These are phyloP conservation scores for Phytoseiulus persimilis DNA, from an alignment of 2,888 invertebrate genomes.

Conservation along the genomic window DNA sequence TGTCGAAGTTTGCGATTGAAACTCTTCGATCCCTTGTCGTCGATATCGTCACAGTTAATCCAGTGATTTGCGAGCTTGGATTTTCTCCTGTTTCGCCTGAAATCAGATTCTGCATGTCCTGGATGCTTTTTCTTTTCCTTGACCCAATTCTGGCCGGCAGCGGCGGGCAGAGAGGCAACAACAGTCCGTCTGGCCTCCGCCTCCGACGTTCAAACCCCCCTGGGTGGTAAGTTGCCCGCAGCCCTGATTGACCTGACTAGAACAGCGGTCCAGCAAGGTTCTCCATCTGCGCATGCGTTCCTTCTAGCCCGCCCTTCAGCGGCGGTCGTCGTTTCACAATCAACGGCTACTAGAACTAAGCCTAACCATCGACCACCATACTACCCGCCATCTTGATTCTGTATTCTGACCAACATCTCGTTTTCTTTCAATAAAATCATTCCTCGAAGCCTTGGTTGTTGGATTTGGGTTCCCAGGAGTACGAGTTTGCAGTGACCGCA, in stretches of 20 bases:
- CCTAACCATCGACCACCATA: not conserved
- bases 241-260: not conserved
- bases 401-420: not conserved
- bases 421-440: not conserved
- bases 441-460: not conserved
- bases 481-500: not conserved
- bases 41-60: not conserved
- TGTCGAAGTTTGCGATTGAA: not conserved
- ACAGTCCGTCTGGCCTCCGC: not conserved
- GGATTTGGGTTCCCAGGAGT: not conserved
- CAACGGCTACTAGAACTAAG: slow-evolving; percentile 5
- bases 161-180: not conserved
- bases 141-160: not conserved
- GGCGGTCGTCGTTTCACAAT: slow-evolving; percentile 5
- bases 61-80: not conserved
- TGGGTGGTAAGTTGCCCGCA: not conserved
- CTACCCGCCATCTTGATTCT: not conserved
- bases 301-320: not conserved
- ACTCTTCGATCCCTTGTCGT: not conserved
- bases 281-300: not conserved
- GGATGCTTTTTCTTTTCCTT: not conserved
- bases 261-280: not conserved
- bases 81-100: not conserved
- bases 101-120: not conserved
- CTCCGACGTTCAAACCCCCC: not conserved